Evolutionary conservation across 2,888 invertebrate genomes (phyloP), one percentile per base, ranked within the genome.

Genomic region (Petrolisthes cinctipes): DNA sequence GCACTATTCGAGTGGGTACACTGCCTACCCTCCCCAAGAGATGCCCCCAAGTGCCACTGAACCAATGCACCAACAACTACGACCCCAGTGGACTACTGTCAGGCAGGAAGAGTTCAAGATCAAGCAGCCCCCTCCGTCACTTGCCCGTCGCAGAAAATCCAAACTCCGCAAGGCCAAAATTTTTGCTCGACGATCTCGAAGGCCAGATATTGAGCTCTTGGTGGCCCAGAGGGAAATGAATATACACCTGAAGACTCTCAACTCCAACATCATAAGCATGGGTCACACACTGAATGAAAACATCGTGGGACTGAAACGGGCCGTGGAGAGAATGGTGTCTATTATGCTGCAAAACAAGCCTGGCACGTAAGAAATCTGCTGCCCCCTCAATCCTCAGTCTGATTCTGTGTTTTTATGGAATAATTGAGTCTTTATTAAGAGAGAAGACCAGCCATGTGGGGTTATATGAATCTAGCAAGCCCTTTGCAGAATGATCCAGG

Each of bases 321-420:
- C 86, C 4, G 86, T 86, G 23, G 86, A 86, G 76, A 82, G 86
- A n/a, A 86, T 86, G 86, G 86, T 86, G 53, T 75, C 86, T 23
- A 86, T 82, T n/a, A 86, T 86, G 86, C 82, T 86, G 53, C 86
- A 86, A 68, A 86, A 86, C 66, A 86, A 82, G 81, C 61, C 81
- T 61, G 71, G 73, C 23, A 56, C 75, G 6, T 71, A 71, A 71
- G 20, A 71, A 6, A 71, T 61, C 61, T 61, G 17, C 61, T 17
- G 61, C 9, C 3, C 61, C 61, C 9, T 17, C 9, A 61, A 61
- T 61, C 61, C 61, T 61, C 37, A 37, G 37, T 37, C 37, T 61
- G 61, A 61, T 61, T 61, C 17, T 61, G 61, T 61, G 61, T 9
- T 61, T 11, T 61, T 17, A 11, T 17, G 17, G 61, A 61, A 61